Conservation (phyloP, 2,113 vertebrate species). For the Falcunculus frontatus region DNA sequence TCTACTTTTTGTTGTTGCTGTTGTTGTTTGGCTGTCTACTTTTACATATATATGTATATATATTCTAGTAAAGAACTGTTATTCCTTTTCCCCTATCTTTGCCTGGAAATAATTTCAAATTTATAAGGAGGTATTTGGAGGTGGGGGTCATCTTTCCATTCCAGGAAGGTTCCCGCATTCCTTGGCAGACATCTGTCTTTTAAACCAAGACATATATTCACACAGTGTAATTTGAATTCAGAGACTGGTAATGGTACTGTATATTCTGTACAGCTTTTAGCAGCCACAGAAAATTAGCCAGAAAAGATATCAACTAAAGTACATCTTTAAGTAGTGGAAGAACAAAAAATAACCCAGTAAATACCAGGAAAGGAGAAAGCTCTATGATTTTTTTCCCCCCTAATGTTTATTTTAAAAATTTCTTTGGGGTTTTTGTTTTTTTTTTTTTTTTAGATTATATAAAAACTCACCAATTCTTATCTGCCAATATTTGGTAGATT, state of each 20-base stretch:
- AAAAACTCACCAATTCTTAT: background rate
- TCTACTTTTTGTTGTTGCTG: too few relatives aligned
- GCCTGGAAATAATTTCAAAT: too few relatives aligned
- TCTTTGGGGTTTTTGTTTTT: too few relatives aligned
- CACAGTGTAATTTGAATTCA: background rate
- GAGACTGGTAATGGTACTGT: background rate
- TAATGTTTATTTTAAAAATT: too few relatives aligned
- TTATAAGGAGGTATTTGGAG: too few relatives aligned
- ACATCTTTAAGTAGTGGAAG: background rate
- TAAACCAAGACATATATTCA: background rate
- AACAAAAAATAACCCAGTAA: background rate
- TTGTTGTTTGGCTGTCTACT: too few relatives aligned
- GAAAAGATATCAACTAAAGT: background rate
- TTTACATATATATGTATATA: too few relatives aligned
- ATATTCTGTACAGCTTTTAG: background rate
- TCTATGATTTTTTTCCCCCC: accelerated
- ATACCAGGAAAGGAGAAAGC: background rate
- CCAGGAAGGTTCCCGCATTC: background rate
- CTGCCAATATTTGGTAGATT: background rate
- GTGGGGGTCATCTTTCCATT: too few relatives aligned
- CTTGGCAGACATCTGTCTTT: background rate
- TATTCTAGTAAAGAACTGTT: too few relatives aligned
- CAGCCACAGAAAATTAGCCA: background rate
- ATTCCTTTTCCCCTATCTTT: too few relatives aligned
- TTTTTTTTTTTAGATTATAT: background rate